Evolutionary conservation across 2,113 vertebrate species (phyloP), one percentile per base, ranked within the genome.

Genomic region (Spermophilus dauricus): DNA sequence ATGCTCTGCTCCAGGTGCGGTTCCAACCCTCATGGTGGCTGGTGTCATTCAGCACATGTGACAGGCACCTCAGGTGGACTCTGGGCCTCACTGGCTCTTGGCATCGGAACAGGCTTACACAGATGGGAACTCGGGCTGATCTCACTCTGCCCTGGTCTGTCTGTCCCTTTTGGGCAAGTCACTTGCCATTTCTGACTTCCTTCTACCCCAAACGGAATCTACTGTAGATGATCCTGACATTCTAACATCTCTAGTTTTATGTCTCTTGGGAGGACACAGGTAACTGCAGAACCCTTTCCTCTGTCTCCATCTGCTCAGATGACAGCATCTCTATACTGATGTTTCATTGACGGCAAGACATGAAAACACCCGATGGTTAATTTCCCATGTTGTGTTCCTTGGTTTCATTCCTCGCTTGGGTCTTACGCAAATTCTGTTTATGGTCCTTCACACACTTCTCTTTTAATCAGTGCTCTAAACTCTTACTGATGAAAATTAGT

Each of bases 291-390:
- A 26, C 65, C 30, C 17, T 39, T 12, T 39, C n/a, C 61, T 56
- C 8, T 2, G 4, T 42, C 4, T 28, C 22, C 22, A n/a, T 22
- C 37, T 5, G 4, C n/a, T 45, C 61, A 2, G 0, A 26, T 18
- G 18, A 42, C 6, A 63, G 0, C 10, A 0, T 11, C 4, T 95
- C 63, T 61, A 91, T 22, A 6, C 14, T 26, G 51, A 30, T 18
- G n/a, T 2, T 58, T 58, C 11, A 30, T 22, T 51, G 34, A 12
- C 69, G 5, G 34, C 5, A 5, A 26, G 30, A n/a, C 72, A 48
- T 7, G 32, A 12, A 28, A 45, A 45, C 45, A 45, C 45, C 7
- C 45, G 1, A 45, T 9, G 45, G 45, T 45, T 45, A 45, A 45
- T 45, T 45, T 45, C 45, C 45, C 8, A 45, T 45, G 45, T 45